A percentile compares a stretch with the other conserved stretches of the same genome.
These are phyloP conservation scores for Blastobasis lacticolella DNA, from an alignment of 2,888 invertebrate genomes.

Conservation along the genomic window DNA sequence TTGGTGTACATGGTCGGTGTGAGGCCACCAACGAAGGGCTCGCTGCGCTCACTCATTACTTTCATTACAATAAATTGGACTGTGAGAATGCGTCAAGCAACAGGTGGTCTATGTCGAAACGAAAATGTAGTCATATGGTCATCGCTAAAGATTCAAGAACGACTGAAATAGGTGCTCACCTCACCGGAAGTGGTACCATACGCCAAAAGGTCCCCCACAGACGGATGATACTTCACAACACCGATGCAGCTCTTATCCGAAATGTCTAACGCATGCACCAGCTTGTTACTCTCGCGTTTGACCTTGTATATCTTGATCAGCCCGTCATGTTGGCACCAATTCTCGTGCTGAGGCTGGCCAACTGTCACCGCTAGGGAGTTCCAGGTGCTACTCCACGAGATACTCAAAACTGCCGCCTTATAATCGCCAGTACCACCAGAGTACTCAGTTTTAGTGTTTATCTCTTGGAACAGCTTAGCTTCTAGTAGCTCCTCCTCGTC, in stretches of 20 bases:
- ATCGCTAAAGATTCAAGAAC: no score
- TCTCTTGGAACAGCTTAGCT: constrained; percentile 47
- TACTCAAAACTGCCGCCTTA: constrained; percentile 33
- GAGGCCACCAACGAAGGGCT: no score
- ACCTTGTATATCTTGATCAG: constrained; percentile 45
- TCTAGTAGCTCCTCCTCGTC: constrained; percentile 47
- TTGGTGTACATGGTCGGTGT: no score
- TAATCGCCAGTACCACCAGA: constrained; percentile 43
- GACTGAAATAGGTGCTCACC: no score
- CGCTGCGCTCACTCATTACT: no score
- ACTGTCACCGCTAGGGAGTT: constrained; percentile 50
- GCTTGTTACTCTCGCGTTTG: constrained; percentile 61
- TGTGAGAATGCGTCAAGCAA: no score
- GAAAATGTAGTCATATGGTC: no score
- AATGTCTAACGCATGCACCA: constrained; percentile 41
- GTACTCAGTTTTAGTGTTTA: constrained; percentile 29
- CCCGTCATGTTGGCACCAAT: constrained; percentile 55
- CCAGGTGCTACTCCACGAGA: constrained; percentile 53
- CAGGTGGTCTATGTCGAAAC: no score
- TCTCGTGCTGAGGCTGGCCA: constrained; percentile 46
- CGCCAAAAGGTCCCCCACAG: constrained; percentile 42
- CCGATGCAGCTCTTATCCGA: constrained; percentile 54
- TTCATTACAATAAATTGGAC: no score
- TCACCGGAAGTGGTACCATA: constrained; percentile 49
- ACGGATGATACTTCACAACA: constrained; percentile 45